Evolutionary conservation across 2,797 vertebrate genomes (phyloP).

Genomic region (Bradypodion pumilum): DNA sequence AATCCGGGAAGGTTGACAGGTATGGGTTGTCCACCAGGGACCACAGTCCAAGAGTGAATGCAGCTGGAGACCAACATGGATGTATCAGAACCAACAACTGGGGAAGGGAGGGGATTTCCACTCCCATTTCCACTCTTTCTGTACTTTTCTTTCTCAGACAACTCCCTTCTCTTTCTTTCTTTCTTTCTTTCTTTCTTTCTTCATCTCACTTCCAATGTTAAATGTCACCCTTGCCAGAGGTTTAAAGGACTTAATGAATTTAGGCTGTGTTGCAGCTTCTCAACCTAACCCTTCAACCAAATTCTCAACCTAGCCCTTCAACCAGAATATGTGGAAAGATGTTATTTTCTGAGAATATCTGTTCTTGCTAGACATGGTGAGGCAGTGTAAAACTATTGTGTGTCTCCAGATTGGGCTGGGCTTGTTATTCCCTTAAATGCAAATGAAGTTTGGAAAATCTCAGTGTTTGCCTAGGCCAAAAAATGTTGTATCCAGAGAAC

Average conservation of each 20-base stretch:
- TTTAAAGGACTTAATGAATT: neutral
- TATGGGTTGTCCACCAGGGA: neutral
- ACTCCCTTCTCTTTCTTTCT: too few species aligned
- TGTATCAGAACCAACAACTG: neutral
- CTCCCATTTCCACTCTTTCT: neutral
- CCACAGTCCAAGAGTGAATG: neutral
- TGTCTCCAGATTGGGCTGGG: neutral
- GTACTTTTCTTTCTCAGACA: neutral
- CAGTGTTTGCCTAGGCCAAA: conserved; percentile 14
- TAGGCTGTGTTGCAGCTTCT: too few species aligned
- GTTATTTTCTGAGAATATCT: neutral
- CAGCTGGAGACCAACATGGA: too few species aligned
- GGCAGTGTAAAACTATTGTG: neutral
- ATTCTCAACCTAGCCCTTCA: too few species aligned
- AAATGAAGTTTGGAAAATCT: neutral
- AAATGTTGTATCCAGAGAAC: neutral
- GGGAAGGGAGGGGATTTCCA: too few species aligned
- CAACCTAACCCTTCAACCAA: too few species aligned
- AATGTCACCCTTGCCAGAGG: neutral
- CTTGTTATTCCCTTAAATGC: conserved; percentile 8
- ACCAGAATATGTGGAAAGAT: neutral
- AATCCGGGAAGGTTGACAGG: too few species aligned
- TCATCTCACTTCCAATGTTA: neutral
- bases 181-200: neutral
- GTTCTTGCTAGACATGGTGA: neutral